These are phyloP conservation scores for Lasiurus cinereus DNA, from an alignment of 2,113 vertebrate species.

Conservation along the genomic window DNA sequence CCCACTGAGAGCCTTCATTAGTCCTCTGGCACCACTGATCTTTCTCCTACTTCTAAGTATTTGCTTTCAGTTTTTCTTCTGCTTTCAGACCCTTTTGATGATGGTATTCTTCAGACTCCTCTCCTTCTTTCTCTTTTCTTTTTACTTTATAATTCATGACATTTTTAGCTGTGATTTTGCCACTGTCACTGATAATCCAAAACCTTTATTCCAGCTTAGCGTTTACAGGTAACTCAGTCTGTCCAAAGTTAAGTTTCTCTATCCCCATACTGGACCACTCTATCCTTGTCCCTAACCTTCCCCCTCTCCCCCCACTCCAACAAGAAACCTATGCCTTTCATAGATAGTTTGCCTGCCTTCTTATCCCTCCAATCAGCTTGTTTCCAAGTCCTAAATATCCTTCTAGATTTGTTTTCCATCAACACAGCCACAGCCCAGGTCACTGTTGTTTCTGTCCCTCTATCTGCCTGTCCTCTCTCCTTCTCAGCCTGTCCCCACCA, in stretches of 20 bases:
- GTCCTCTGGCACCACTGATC: background rate
- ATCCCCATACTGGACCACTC: rapidly evolving
- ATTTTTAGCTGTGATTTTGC: background rate
- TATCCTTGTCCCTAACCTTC: rapidly evolving
- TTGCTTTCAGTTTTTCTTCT: background rate
- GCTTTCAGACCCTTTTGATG: background rate
- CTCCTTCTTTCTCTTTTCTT: background rate
- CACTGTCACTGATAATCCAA: background rate
- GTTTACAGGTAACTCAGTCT: background rate
- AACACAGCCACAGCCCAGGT: background rate
- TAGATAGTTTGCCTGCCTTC: background rate
- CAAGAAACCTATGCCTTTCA: background rate
- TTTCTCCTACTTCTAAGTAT: rapidly evolving
- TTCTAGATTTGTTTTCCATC: background rate
- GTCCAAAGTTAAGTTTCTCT: background rate
- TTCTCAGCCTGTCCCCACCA: background rate
- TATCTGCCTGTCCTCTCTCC: background rate
- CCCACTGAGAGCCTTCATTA: background rate
- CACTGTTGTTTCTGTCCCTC: background rate
- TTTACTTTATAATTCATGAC: background rate
- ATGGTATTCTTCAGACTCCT: background rate
- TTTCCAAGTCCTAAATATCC: background rate
- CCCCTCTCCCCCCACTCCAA: rapidly evolving
- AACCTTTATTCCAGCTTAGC: background rate
- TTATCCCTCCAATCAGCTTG: background rate